A percentile compares a stretch with the other conserved stretches of the same genome.
These are phyloP conservation scores for Dynastes tityus DNA, from an alignment of 2,888 invertebrate species.

Conservation along the genomic window DNA sequence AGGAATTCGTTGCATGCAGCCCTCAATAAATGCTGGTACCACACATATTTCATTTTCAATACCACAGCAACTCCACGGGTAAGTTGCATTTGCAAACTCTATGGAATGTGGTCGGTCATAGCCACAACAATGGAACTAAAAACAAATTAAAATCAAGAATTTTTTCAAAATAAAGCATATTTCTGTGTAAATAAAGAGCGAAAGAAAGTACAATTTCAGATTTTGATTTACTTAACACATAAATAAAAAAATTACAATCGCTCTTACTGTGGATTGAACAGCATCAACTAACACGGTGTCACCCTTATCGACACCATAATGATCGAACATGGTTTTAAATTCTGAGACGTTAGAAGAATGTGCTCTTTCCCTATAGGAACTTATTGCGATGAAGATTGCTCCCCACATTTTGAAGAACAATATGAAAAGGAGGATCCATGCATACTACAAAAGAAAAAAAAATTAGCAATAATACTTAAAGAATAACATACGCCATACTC, in stretches of 20 bases:
- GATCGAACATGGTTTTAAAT: constrained; percentile 10
- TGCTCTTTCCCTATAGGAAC: constrained; percentile 10
- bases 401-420: constrained; percentile 28
- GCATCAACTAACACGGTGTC: constrained; percentile 19
- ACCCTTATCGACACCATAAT: neutral
- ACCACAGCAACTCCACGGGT: constrained; percentile 34
- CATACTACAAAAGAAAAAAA: constrained; percentile 19
- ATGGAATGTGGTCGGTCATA: constrained; percentile 2
- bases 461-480: neutral
- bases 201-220: too few relatives aligned
- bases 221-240: too few relatives aligned
- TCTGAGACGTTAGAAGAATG: neutral
- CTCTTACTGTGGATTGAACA: constrained; percentile 17
- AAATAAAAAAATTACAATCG: too few relatives aligned
- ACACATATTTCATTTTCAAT: neutral
- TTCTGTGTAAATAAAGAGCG: neutral
- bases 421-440: constrained; percentile 13
- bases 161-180: neutral
- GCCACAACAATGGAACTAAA: constrained; percentile 17
- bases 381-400: constrained; percentile 19
- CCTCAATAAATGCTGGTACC: neutral
- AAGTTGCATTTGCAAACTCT: constrained; percentile 10
- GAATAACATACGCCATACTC: neutral
- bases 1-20: neutral
- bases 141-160: neutral